A percentile compares a stretch with the other conserved stretches of the same genome.
Conservation (phyloP, 1,140 invertebrate species). For the Agraylea sexmaculata region DNA sequence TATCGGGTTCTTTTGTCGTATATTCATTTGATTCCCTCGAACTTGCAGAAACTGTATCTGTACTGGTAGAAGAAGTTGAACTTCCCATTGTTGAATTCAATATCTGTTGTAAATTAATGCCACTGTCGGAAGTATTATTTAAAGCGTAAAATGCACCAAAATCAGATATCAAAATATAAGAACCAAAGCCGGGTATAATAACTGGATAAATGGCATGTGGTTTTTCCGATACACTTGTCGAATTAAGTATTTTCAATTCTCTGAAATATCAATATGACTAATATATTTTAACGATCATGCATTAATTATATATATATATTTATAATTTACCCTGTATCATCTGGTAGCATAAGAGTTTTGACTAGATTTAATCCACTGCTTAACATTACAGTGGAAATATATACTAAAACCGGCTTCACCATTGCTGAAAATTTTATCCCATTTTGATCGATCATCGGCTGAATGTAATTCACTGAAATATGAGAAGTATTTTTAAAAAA, state of each 20-base stretch:
- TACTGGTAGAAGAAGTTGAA: no score
- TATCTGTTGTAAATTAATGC: conserved; percentile 6
- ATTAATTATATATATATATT: conserved; percentile 5
- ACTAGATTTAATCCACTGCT: conserved; percentile 6
- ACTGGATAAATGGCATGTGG: conserved; percentile 18
- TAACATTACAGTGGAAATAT: conserved; percentile 7
- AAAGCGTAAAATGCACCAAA: conserved; percentile 8
- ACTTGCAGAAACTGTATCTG: background rate
- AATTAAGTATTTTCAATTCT: conserved; percentile 3
- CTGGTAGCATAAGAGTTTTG: conserved; percentile 14
- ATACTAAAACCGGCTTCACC: conserved; percentile 12
- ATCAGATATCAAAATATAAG: conserved; percentile 18
- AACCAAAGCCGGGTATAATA: conserved; percentile 18
- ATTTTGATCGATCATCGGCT: conserved; percentile 8
- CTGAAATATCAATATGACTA: background rate
- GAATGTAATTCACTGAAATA: conserved; percentile 13
- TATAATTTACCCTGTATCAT: background rate
- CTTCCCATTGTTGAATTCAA: background rate
- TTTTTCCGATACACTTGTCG: conserved; percentile 5
- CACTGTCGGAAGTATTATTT: conserved; percentile 8
- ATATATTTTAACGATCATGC: no score
- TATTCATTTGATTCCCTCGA: background rate
- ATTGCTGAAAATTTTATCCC: conserved; percentile 8
- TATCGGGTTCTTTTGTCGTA: background rate
- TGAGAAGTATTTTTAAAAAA: conserved; percentile 3